These are phyloP conservation scores for Ceuthmochares aereus DNA, from an alignment of 2,113 vertebrate genomes.

Conservation along the genomic window DNA sequence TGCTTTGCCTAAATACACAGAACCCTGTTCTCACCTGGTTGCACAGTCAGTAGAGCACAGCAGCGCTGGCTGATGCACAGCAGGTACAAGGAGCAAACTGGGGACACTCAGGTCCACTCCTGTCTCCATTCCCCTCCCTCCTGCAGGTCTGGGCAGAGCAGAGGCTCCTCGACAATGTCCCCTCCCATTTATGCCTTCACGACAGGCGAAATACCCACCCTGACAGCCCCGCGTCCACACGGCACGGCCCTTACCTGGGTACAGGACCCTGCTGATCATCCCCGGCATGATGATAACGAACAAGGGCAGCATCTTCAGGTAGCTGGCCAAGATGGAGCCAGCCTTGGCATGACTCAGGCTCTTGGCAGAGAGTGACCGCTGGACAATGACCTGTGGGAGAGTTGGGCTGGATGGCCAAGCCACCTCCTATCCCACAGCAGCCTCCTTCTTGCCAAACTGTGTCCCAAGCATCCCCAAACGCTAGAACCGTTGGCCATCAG, in stretches of 20 bases:
- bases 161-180: background rate
- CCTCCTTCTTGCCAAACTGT: background rate
- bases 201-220: background rate
- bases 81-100: rapidly evolving
- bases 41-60: rapidly evolving
- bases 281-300: constrained; percentile 90
- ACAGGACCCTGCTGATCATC: constrained; percentile 93
- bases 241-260: constrained; percentile 81
- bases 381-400: constrained; percentile 86
- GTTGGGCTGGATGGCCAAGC: background rate
- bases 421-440: background rate
- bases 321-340: constrained; percentile 88
- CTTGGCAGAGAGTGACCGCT: constrained; percentile 89
- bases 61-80: background rate
- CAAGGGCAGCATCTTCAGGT: constrained; percentile 92
- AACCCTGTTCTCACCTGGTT: background rate
- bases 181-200: background rate
- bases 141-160: background rate
- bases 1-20: background rate
- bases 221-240: rapidly evolving
- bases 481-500: rapidly evolving
- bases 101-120: background rate
- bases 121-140: background rate
- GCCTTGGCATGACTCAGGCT: constrained; percentile 91
- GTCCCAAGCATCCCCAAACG: background rate